Base-by-base conservation (phyloP, 2,888 invertebrate species). In the Lacanobia oleracea region DNA sequence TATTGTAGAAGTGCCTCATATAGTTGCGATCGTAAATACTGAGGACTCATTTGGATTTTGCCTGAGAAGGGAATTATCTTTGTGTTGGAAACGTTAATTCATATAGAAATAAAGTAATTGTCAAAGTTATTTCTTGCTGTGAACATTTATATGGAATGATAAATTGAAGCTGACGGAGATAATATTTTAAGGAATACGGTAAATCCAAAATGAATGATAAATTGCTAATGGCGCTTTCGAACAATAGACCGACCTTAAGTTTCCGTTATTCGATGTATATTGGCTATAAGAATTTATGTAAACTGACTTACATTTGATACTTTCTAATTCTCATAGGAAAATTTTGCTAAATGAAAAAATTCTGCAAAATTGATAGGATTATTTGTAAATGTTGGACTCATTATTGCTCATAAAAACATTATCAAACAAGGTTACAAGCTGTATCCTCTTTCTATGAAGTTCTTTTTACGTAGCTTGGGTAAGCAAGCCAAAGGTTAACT, bases 1-100 rank as follows among this genome's bases (percentile, higher is more conserved):
- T 79, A 86, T 86, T 79, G 77, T 81, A 81, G 76, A 85, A 68
- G 77, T 68, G 67, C 61, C 63, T 70, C 50, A 66, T 72, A 59
- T 61, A 81, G 50, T 21, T 12, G 33, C 37, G 57, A 43, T 63
- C 84, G 56, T 82, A 81, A 84, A 82, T 82, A 54, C 53, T n/a
- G 43, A 3, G n/a, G 48, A 48, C 61, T 16, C 53, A 68, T 80
- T 82, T 70, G 69, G 67, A 54, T 69, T 60, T 51, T 65, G 45
- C 40, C 67, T 62, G 23, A 33, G 23, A 70, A 60, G 51, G 16
- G 65, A 68, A 57, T 62, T 61, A 9, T 64, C 23, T 60, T 67
- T 61, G 40, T 60, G 51, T 56, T 48, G 43, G 27, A 10, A 53
- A 51, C 21, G 16, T 64, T 56, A 63, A 68, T 77, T 64, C 50